Percentiles rank a stretch among this genome's conserved stretches.
phyloP scores from a whole-genome alignment of 2,113 vertebrate genomes.

The Pachycephala philippinensis region DNA sequence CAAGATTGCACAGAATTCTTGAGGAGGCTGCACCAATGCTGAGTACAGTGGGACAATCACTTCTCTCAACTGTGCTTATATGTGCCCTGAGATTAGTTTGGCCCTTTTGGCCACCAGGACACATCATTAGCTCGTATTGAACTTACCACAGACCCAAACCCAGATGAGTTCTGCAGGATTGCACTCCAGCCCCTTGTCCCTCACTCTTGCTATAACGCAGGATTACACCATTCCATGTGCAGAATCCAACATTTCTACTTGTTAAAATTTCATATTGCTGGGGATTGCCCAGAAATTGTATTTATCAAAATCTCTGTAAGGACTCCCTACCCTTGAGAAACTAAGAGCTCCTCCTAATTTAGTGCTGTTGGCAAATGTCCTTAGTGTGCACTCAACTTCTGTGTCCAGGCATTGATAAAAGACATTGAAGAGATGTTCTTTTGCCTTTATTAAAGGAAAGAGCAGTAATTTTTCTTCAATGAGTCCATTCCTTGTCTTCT shows the following conservation, averaged over 20 bases:
- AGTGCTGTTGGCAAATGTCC: background rate
- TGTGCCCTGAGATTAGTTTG: background rate
- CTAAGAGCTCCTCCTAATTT: background rate
- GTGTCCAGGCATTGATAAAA: background rate
- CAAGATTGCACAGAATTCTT: background rate
- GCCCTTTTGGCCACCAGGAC: background rate
- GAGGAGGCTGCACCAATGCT: background rate
- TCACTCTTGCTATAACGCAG: background rate
- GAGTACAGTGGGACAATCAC: background rate
- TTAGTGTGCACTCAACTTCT: background rate
- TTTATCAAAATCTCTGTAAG: background rate
- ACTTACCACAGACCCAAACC: fast-evolving
- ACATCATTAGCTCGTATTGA: background rate
- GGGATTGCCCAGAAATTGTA: background rate
- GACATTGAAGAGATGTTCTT: background rate
- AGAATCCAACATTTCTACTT: background rate
- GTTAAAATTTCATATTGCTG: background rate
- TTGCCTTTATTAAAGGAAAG: background rate
- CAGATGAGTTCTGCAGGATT: background rate
- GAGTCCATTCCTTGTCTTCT: background rate
- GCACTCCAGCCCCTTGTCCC: background rate
- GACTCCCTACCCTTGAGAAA: background rate
- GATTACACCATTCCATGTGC: background rate
- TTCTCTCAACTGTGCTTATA: background rate
- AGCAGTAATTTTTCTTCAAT: background rate